phyloP scores from a whole-genome alignment of 2,113 vertebrate genomes.

The Sphaerodactylus townsendi region DNA sequence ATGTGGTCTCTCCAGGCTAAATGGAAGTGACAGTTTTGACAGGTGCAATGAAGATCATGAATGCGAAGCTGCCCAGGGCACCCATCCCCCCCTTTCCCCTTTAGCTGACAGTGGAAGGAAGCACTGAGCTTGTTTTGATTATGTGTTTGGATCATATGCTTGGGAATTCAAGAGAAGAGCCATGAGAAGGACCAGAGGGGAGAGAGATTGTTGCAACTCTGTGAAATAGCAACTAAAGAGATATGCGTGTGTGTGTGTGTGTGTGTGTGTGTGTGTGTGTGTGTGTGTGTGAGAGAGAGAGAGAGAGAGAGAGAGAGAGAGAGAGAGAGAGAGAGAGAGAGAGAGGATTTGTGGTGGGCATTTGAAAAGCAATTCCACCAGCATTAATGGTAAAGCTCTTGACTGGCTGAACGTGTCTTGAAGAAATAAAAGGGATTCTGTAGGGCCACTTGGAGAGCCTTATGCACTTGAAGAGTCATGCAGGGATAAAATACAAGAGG shows the following conservation, averaged over 20 bases:
- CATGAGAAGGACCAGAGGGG: too few relatives aligned
- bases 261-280: too few relatives aligned
- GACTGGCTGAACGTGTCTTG: background rate
- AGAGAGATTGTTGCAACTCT: background rate
- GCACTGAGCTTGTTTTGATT: background rate
- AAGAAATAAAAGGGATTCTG: background rate
- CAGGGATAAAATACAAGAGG: too few relatives aligned
- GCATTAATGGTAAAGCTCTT: background rate
- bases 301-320: too few relatives aligned
- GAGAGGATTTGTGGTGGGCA: background rate
- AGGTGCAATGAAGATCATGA: background rate
- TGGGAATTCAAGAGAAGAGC: background rate
- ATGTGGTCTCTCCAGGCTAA: background rate
- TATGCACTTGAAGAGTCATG: background rate
- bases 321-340: too few relatives aligned
- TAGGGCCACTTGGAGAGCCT: background rate
- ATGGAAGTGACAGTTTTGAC: background rate
- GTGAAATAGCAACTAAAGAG: background rate
- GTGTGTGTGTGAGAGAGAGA: too few relatives aligned
- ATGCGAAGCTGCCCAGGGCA: background rate
- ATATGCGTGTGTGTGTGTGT: too few relatives aligned
- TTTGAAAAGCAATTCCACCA: background rate
- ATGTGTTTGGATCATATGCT: accelerated
- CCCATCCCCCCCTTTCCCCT: accelerated
- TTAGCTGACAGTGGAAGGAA: background rate